Evolutionary conservation across 2,113 vertebrate genomes (phyloP), one percentile per base, ranked within the genome.

Genomic region (Thamnaconus septentrionalis): DNA sequence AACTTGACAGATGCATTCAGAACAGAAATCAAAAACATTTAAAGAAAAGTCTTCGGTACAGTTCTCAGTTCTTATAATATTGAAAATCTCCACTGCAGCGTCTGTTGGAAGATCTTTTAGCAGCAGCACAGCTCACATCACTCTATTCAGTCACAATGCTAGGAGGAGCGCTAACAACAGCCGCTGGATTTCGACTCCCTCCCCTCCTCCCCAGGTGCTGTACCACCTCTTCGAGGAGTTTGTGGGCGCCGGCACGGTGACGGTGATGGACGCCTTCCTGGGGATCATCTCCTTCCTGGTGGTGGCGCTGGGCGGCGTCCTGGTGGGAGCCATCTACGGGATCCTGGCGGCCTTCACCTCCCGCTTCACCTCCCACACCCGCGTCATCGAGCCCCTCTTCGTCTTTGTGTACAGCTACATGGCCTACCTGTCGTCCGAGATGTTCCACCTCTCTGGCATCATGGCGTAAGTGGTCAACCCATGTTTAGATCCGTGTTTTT

Each of bases 331-430:
- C 42, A 91, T 98, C 64, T 99, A 97, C 0, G 97, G 97, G 11
- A 53, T 99, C 85, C 91, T 98, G 50, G 87, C 95, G 0, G 96
- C 96, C 87, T 98, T 99, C 92, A 98, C 97, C 0, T 99, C 97
- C 1, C 94, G 97, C 64, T 98, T 98, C 90, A 97, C 97, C 1
- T 93, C 94, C 11, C 96, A 95, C 88, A 95, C 94, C 6, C 94
- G 97, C 0, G 96, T 99, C 90, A 99, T 99, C 75, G 97, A 98
- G 91, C 97, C 97, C 0, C 95, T 98, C 63, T 99, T 99, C 87
- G 95, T 97, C 76, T 99, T 99, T 80, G 91, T 99, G 73, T 99
- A 98, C 93, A 98, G 96, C 92, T 99, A 99, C 91, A 95, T 99
- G 95, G 96, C 96, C 0, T 99, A 99, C 66, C 92, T 99, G 70